Percentiles rank a stretch among this genome's conserved stretches.
phyloP scores from a whole-genome alignment of 92 coral and sea anemone genomes.

The Isaurus tuberculatus region DNA sequence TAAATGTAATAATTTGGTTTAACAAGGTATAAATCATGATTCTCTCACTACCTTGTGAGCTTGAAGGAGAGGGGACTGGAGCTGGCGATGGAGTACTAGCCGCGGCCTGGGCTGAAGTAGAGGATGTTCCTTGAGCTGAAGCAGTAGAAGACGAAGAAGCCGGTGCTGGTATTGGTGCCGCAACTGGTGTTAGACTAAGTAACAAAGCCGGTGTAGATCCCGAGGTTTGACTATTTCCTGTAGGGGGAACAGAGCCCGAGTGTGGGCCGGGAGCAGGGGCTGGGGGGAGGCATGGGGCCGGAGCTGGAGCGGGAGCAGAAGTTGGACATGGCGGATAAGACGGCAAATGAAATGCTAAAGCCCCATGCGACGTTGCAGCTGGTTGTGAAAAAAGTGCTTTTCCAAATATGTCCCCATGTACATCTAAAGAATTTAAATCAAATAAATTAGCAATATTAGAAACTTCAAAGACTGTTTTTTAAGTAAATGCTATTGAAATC shows the following conservation, averaged over 20 bases:
- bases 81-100: background rate
- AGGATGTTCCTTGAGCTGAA: background rate
- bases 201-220: background rate
- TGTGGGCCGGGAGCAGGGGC: background rate
- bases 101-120: background rate
- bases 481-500: too few relatives aligned
- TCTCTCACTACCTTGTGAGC: background rate
- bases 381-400: background rate
- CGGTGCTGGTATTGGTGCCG: background rate
- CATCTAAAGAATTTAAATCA: background rate
- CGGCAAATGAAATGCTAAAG: background rate
- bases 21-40: background rate
- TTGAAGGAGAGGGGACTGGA: background rate
- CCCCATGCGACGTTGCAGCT: background rate
- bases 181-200: background rate
- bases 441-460: background rate
- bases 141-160: background rate
- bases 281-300: background rate
- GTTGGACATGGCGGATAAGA: background rate
- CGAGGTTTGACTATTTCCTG: background rate
- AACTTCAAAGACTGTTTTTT: too few relatives aligned
- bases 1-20: background rate
- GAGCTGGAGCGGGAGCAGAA: background rate
- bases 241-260: background rate
- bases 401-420: background rate